Base-by-base conservation (phyloP, 2,797 vertebrate species). In the Eulemur albifrons region DNA sequence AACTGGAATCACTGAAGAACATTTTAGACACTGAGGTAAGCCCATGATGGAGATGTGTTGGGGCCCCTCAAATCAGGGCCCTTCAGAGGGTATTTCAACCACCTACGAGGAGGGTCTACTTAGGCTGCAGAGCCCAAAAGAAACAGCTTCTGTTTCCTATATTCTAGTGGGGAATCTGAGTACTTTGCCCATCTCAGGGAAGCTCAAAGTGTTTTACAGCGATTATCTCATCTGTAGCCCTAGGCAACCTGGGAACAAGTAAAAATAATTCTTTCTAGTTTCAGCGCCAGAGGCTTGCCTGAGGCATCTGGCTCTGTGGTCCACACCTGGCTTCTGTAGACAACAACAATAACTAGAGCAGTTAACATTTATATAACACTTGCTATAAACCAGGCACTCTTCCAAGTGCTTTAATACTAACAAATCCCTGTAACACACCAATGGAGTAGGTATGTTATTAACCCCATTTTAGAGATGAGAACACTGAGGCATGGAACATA, bases 211-310 rank as follows among this genome's bases (percentile, higher is more conserved):
- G 7, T 89, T 69, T 91, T 72, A 65, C 13, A 90, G 30, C 23
- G n/a, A 17, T 77, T 77, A 30, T 54, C 45, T 86, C 63, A 79
- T 43, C 25, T 21, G 21, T 43, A 94, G 32, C 32, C 54, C 61
- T 25, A 72, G 45, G 77, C 50, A 75, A 18, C 10, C n/a, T 48
- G 38, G n/a, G 25, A 97, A 43, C 70, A 50, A 43, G 18, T 77
- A 18, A 35, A 90, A 93, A 90, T 90, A 79, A 52, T 57, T 90
- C 14, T 85, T 83, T 93, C 52, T 83, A 50, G 25, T 72, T 83
- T 67, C 73, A 90, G 40, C 32, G 85, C 54, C 14, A 77, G 69
- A 95, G 40, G 27, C 30, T 94, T 86, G 32, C 70, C 45, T 45
- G 79, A 95, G 52, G 59, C 15, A 79, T 57, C 40, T 59, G 73